Evolutionary conservation across 2,797 vertebrate species (phyloP).

Genomic region (Apogon talboti): DNA sequence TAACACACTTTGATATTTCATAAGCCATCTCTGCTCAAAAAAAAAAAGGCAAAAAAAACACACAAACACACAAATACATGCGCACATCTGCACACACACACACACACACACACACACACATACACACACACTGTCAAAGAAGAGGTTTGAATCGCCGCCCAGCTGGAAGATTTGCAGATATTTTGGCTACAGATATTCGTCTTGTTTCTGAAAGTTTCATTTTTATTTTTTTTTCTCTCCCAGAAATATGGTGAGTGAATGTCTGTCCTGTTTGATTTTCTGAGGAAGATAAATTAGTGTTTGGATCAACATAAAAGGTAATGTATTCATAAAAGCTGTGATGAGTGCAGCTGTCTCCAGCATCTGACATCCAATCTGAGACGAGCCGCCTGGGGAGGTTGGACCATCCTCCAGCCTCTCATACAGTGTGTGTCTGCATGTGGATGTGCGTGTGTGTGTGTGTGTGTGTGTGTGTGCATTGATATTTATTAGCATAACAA

Average conservation of each 20-base stretch:
- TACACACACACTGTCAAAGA: conserved; percentile 44
- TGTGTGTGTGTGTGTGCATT: conserved; percentile 23
- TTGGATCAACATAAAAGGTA: conserved; percentile 80
- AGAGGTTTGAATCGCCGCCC: conserved; percentile 46
- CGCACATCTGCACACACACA: conserved; percentile 43
- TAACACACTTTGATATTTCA: conserved; percentile 82
- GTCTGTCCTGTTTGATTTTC: conserved; percentile 71
- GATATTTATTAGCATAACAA: conserved; percentile 44
- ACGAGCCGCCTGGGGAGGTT: conserved; percentile 57
- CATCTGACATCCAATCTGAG: conserved; percentile 81
- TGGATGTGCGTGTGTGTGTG: conserved; percentile 22
- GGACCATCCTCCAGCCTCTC: conserved; percentile 53
- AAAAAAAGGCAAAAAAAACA: conserved; percentile 37
- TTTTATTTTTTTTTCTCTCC: conserved; percentile 31
- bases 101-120: conserved; percentile 30
- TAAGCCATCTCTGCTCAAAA: conserved; percentile 60
- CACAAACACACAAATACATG: conserved; percentile 33
- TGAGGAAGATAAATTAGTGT: conserved; percentile 82
- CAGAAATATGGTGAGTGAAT: conserved; percentile 38
- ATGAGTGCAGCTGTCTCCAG: conserved; percentile 84
- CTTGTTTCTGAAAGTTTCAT: conserved; percentile 50
- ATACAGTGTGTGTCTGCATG: conserved; percentile 12
- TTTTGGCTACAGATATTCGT: conserved; percentile 58
- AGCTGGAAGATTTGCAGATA: conserved; percentile 44
- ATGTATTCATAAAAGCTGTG: conserved; percentile 83